Conservation (phyloP, 2,797 vertebrate genomes). For the Takifugu ocellatus region DNA sequence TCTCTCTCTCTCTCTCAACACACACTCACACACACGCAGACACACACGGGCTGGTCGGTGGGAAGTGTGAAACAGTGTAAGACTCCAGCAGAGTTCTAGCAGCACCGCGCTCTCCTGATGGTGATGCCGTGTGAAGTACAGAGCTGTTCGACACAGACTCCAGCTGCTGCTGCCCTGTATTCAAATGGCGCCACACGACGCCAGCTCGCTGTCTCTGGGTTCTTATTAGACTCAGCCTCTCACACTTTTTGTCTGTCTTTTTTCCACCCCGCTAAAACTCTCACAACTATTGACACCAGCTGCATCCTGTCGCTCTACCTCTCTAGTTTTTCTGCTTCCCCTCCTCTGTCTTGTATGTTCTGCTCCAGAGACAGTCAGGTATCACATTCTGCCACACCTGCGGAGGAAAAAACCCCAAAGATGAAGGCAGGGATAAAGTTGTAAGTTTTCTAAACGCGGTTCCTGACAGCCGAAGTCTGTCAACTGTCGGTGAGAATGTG, state of each 20-base stretch:
- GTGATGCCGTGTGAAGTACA: constrained; percentile 67
- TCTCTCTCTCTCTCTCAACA: constrained; percentile 24
- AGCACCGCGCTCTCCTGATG: constrained; percentile 57
- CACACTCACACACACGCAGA: constrained; percentile 30
- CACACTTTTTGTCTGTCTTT: constrained; percentile 50
- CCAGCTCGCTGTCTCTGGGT: constrained; percentile 43
- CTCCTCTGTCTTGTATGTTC: constrained; percentile 21
- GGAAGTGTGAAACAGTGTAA: constrained; percentile 51
- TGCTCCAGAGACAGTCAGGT: constrained; percentile 25
- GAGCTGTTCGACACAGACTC: constrained; percentile 65
- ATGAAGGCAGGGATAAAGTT: not conserved
- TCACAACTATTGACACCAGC: constrained; percentile 35
- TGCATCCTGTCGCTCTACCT: constrained; percentile 23
- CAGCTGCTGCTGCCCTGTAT: constrained; percentile 64
- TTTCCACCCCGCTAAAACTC: constrained; percentile 21
- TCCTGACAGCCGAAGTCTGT: not conserved
- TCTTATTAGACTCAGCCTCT: constrained; percentile 59
- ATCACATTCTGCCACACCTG: constrained; percentile 29
- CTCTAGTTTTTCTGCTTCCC: constrained; percentile 17
- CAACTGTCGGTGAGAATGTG: constrained; percentile 12
- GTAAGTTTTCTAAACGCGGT: not conserved
- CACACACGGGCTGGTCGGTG: constrained; percentile 37
- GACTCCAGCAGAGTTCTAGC: constrained; percentile 58
- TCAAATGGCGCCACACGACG: constrained; percentile 63
- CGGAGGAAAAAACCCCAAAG: constrained; percentile 11